Conservation (phyloP, 30 jellyfish, hydroid and myxozoan species). For the Aurelia aurita complex sp. Pacific region DNA sequence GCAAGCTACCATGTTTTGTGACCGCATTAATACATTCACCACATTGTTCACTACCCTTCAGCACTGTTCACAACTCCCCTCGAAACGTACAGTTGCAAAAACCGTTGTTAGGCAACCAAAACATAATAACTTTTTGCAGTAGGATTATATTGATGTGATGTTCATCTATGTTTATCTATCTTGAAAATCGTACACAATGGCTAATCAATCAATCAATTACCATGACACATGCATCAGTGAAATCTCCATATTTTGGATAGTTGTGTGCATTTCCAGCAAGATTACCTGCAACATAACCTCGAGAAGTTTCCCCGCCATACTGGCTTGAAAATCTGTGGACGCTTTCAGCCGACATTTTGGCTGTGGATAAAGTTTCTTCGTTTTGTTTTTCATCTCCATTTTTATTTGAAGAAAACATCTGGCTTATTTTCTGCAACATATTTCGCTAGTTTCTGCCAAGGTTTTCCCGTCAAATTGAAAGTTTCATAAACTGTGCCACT, state of each 20-base stretch:
- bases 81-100: no score
- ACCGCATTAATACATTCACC: no score
- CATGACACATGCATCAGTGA: conserved; percentile 70
- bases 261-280: conserved; percentile 53
- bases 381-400: neutral
- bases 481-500: no score
- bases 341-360: conserved; percentile 45
- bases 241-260: conserved; percentile 74
- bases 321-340: conserved; percentile 64
- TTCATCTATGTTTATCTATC: no score
- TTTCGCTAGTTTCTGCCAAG: neutral
- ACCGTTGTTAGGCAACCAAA: no score
- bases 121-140: no score
- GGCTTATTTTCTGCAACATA: conserved; percentile 29
- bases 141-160: no score
- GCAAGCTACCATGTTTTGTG: no score
- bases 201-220: conserved; percentile 1
- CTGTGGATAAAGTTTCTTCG: conserved; percentile 7
- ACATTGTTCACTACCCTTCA: no score
- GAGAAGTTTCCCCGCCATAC: conserved; percentile 60
- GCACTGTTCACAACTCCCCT: no score
- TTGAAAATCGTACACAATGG: no score
- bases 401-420: conserved; percentile 8
- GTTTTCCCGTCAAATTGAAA: no score
- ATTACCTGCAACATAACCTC: conserved; percentile 52